Evolutionary conservation across 1,140 invertebrate genomes (phyloP).

Genomic region (Laupala kohalensis): DNA sequence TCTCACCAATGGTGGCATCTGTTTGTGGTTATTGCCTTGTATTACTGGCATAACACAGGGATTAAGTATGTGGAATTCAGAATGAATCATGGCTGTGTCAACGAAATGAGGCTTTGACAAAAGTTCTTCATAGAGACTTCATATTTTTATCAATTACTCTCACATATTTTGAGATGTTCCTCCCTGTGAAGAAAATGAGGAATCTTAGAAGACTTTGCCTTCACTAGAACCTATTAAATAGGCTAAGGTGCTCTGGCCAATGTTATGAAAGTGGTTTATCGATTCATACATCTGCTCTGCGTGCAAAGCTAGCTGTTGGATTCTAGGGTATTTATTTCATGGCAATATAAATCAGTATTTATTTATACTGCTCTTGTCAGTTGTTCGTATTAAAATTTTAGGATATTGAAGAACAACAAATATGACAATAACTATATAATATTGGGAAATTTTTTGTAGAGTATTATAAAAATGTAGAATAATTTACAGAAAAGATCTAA

Average conservation of each 20-base stretch:
- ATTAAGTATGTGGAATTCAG: constrained; percentile 73
- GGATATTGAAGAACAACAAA: neutral
- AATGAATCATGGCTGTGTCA: constrained; percentile 65
- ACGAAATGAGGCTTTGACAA: constrained; percentile 28
- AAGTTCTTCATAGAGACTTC: neutral
- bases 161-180: neutral
- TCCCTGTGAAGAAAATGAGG: neutral
- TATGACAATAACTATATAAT: neutral
- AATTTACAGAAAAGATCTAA: neutral
- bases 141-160: neutral
- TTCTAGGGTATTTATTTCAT: neutral
- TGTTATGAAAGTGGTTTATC: neutral
- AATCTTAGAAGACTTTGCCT: neutral
- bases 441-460: neutral
- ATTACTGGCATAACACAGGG: constrained; percentile 91
- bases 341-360: neutral
- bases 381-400: neutral
- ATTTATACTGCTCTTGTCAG: neutral
- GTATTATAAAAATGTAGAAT: neutral
- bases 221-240: too few relatives aligned
- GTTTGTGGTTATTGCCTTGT: constrained; percentile 74
- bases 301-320: neutral
- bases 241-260: neutral
- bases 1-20: constrained; percentile 96
- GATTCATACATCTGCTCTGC: neutral